These are phyloP conservation scores for Norana najaformis DNA, from an alignment of 2,888 invertebrate species.

Conservation along the genomic window DNA sequence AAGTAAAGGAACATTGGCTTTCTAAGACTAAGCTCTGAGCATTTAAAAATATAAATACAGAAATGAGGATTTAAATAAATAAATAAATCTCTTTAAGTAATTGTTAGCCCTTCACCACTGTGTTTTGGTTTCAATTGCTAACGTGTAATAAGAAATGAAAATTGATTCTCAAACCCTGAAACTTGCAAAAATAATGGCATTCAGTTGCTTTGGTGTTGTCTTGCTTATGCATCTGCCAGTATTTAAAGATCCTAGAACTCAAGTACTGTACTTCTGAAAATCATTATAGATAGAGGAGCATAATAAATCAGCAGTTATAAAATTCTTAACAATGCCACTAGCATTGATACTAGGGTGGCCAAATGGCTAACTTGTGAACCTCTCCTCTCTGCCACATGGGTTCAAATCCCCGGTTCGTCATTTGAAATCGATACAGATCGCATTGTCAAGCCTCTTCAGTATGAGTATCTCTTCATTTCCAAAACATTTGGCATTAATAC, in stretches of 20 bases:
- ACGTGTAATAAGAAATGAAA: neutral
- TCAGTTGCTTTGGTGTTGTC: neutral
- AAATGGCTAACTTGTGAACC: neutral
- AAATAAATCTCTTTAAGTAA: too few species aligned
- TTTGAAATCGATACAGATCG: neutral
- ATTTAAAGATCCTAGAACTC: neutral
- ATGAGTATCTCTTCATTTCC: neutral
- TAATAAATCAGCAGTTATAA: neutral
- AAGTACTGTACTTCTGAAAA: neutral
- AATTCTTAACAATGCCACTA: neutral
- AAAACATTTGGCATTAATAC: slow-evolving; percentile 4
- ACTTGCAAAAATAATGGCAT: neutral
- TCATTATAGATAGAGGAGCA: neutral
- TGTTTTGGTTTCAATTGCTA: too few species aligned
- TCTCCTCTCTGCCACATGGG: neutral
- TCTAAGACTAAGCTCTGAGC: too few species aligned
- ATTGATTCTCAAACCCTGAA: neutral
- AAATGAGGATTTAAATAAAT: too few species aligned
- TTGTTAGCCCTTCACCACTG: too few species aligned
- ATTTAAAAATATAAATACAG: too few species aligned
- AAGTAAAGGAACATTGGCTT: too few species aligned
- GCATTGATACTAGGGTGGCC: too few species aligned
- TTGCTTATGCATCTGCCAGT: too few species aligned
- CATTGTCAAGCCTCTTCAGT: neutral
- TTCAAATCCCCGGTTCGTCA: neutral